Evolutionary conservation across 2,113 vertebrate species (phyloP), one percentile per base, ranked within the genome.

Genomic region (Trichomycterus rosablanca): DNA sequence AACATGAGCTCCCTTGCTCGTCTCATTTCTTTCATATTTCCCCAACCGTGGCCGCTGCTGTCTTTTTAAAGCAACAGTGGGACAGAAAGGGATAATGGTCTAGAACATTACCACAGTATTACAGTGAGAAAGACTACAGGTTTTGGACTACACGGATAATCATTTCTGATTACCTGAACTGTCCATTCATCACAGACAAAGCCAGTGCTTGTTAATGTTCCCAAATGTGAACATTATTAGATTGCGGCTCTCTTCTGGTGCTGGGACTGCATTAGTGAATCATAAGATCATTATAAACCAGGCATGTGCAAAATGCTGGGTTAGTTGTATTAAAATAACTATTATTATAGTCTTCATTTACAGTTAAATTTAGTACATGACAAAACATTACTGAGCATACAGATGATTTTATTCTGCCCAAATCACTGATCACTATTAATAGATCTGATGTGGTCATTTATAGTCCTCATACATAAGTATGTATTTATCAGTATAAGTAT

Each of bases 81-180:
- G 52, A 66, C 42, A 1, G 19, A 69, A 45, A 65, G n/a, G 55
- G 45, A 67, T 52, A 48, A 26, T 8, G 44, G 75, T 67, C 80
- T 63, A 76, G 64, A 63, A 65, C 40, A 19, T 26, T 51, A 48
- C 73, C 73, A 79, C 62, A 51, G 63, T 67, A 66, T 30, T 58
- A 42, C 34, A 53, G 39, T 0, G 22, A 74, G 71, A 30, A 30
- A 58, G 45, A 1, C 34, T 63, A 54, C 52, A 68, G 46, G 55
- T 53, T 43, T 19, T 58, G 42, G 32, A 53, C 24, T 23, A 40
- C 37, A 59, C 40, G 54, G 58, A 34, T 28, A 66, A 78, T 66
- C 64, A 76, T 45, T 55, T 50, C 28, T 72, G 22, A 53, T 30
- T 37, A 32, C 7, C 14, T 18, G 24, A 40, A 58, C 10, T 9